Conservation (phyloP, 2,888 invertebrate species). For the Crossocerus cetratus region DNA sequence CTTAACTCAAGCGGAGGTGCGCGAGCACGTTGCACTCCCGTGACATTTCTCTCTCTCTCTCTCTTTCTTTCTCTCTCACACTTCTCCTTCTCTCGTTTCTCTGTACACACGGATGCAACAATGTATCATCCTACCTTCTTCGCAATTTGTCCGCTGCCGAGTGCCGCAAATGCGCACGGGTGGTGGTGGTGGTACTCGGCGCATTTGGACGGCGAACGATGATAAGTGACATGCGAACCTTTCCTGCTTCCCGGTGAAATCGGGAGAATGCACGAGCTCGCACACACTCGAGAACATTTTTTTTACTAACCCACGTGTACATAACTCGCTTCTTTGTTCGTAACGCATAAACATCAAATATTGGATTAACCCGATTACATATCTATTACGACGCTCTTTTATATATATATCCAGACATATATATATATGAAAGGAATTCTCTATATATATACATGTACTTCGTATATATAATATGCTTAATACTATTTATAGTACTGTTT, state of each 20-base stretch:
- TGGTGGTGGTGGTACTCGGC: constrained; percentile 31
- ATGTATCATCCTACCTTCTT: too few relatives aligned
- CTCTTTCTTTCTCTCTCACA: background rate
- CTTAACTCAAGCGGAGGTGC: constrained; percentile 59
- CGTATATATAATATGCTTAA: constrained; percentile 42
- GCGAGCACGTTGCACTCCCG: constrained; percentile 50
- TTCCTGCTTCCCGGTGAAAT: background rate
- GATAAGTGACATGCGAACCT: background rate
- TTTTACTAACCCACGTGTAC: constrained; percentile 76
- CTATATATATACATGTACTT: constrained; percentile 41
- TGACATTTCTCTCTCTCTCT: background rate
- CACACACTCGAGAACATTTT: constrained; percentile 54
- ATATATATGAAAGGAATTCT: constrained; percentile 24
- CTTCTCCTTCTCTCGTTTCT: constrained; percentile 1
- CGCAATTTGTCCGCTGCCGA: background rate
- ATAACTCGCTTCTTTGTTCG: constrained; percentile 77
- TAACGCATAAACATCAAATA: constrained; percentile 70
- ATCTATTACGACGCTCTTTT: constrained; percentile 55
- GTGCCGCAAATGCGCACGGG: constrained; percentile 7
- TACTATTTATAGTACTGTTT: constrained; percentile 40
- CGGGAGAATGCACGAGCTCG: constrained; percentile 43
- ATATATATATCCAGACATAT: constrained; percentile 22
- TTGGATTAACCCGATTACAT: constrained; percentile 68
- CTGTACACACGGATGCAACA: background rate
- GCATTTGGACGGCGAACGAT: background rate